Evolutionary conservation across 2,113 vertebrate species (phyloP), one percentile per base, ranked within the genome.

Genomic region (Pseudopodoces humilis): DNA sequence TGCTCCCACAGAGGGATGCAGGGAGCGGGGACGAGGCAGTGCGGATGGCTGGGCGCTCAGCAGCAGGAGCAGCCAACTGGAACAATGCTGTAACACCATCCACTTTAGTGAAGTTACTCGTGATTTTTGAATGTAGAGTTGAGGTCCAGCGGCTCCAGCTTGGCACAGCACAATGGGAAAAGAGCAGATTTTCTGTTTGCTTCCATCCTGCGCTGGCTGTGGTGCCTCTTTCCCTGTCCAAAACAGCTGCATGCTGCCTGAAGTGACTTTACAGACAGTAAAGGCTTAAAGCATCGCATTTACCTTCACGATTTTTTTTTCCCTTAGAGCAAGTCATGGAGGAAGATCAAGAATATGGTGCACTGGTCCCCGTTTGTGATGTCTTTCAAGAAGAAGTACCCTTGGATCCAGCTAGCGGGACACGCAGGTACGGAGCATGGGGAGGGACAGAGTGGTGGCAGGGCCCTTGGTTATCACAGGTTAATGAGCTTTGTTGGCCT

Each of bases 331-430:
- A 99, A 99, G 92, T 99, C 99, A 97, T 99, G 99, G 99, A 98
- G 98, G 97, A 99, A 99, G 97, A 99, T 99, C 96, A 99, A 99
- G 94, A 99, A 99, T 97, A 99, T 99, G 99, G 99, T 99, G 93
- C 99, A 99, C 86, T 99, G 99, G 99, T 99, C 99, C 11, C 99
- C 99, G 1, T 99, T 99, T 87, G 98, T 99, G 80, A 99, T 99
- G 99, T 99, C 99, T 97, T 99, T 99, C 98, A 99, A 99, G 98
- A 99, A 99, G 98, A 99, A 99, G 90, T 99, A 99, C 90, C 99
- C 99, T 79, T 99, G 99, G 99, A 99, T 99, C 94, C 99, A 99
- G 97, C 98, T 99, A 96, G 99, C 99, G 0, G 99, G 99, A 49
- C 99, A 99, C 6, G 99, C 99, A 98, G 99, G 99, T 99, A 98